These are phyloP conservation scores for Forbesichthys papilliferus DNA, from an alignment of 2,113 vertebrate genomes.

Conservation along the genomic window DNA sequence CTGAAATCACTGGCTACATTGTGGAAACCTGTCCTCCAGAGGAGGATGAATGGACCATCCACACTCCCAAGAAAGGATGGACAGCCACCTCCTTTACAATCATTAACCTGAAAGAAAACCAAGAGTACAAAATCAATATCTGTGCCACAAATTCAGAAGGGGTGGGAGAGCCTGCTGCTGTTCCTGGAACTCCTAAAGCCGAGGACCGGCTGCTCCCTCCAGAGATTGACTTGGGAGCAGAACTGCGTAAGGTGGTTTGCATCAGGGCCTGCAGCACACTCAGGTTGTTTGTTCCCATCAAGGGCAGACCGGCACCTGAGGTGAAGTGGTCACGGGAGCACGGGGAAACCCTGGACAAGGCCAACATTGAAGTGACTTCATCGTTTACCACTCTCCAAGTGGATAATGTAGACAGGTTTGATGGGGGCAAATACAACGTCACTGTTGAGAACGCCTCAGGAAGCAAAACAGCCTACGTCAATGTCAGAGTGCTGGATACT, in stretches of 20 bases:
- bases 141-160: slow-evolving; percentile 94
- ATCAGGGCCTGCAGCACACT: slow-evolving; percentile 94
- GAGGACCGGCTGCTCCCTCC: slow-evolving; percentile 92
- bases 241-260: slow-evolving; percentile 91
- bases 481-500: slow-evolving; percentile 94
- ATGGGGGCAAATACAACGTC: slow-evolving; percentile 93
- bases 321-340: slow-evolving; percentile 95
- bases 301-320: slow-evolving; percentile 94
- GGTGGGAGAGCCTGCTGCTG: slow-evolving; percentile 89
- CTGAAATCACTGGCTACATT: slow-evolving; percentile 96
- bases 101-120: slow-evolving; percentile 90
- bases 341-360: slow-evolving; percentile 89
- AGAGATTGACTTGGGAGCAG: slow-evolving; percentile 95
- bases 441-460: slow-evolving; percentile 93
- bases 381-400: slow-evolving; percentile 92
- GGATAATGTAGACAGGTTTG: slow-evolving; percentile 93
- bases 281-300: slow-evolving; percentile 96
- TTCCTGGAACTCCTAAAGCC: slow-evolving; percentile 91
- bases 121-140: slow-evolving; percentile 95
- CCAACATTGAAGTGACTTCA: slow-evolving; percentile 89
- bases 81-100: slow-evolving; percentile 94
- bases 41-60: slow-evolving; percentile 96
- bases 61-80: slow-evolving; percentile 87
- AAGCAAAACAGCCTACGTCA: slow-evolving; percentile 93
- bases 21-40: slow-evolving; percentile 94